These are phyloP conservation scores for Brachynemurus nebulosus DNA, from an alignment of 2,888 invertebrate species.

Conservation along the genomic window DNA sequence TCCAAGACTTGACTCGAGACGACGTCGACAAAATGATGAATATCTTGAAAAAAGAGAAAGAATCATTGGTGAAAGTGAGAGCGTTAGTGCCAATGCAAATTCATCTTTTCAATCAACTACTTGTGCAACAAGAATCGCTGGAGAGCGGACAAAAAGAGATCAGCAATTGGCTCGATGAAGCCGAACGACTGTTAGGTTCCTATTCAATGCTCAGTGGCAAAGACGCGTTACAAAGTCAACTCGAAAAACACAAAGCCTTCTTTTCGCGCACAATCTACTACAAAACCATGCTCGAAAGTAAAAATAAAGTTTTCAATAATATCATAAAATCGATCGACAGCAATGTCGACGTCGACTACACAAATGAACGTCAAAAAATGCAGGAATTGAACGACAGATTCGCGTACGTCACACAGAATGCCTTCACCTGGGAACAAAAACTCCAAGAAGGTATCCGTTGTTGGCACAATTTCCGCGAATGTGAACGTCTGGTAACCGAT, in stretches of 20 bases:
- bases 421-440: slow-evolving; percentile 63
- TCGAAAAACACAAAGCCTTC: slow-evolving; percentile 73
- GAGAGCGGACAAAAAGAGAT: slow-evolving; percentile 81
- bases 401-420: slow-evolving; percentile 57
- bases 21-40: slow-evolving; percentile 86
- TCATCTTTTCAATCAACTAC: slow-evolving; percentile 66
- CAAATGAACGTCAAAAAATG: slow-evolving; percentile 56
- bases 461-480: slow-evolving; percentile 73
- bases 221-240: slow-evolving; percentile 56
- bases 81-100: slow-evolving; percentile 70
- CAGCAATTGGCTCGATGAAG: slow-evolving; percentile 71
- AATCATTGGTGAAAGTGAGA: slow-evolving; percentile 69
- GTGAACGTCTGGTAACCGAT: slow-evolving; percentile 64
- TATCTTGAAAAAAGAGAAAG: slow-evolving; percentile 76
- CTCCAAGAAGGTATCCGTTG: slow-evolving; percentile 65
- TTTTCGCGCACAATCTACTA: slow-evolving; percentile 83
- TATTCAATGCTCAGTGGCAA: slow-evolving; percentile 46
- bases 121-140: slow-evolving; percentile 80
- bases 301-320: slow-evolving; percentile 84
- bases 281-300: slow-evolving; percentile 86
- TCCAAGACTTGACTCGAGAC: slow-evolving; percentile 78
- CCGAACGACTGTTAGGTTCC: slow-evolving; percentile 55
- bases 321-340: slow-evolving; percentile 66
- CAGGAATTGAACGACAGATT: slow-evolving; percentile 73
- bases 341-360: slow-evolving; percentile 60